A percentile compares a stretch with the other conserved stretches of the same genome.
Conservation (phyloP, 2,113 vertebrate genomes). For the Shinisaurus crocodilurus region DNA sequence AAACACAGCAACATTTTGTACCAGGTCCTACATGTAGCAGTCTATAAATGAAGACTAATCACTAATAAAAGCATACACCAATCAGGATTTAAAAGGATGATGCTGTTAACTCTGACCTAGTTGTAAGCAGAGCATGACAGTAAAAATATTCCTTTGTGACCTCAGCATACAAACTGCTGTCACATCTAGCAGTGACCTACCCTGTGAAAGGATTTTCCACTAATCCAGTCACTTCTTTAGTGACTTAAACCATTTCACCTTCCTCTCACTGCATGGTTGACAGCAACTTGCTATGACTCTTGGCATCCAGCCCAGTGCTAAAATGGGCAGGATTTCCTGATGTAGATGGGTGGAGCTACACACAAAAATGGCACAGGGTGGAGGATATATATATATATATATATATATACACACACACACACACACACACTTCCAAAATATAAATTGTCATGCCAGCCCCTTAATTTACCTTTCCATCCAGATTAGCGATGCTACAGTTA, state of each 20-base stretch:
- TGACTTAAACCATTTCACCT: not conserved
- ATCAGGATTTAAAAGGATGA: not conserved
- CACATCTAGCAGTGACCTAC: not conserved
- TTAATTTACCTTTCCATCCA: conserved; percentile 86
- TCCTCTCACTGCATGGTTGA: not conserved
- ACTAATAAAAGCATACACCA: not conserved
- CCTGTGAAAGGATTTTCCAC: not conserved
- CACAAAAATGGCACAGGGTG: not conserved
- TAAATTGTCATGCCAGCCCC: not conserved
- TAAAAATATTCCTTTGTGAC: not conserved
- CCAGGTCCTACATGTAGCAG: not conserved
- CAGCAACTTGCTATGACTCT: not conserved
- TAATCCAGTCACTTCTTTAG: not conserved
- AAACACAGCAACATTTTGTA: not conserved
- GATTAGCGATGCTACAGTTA: conserved; percentile 92
- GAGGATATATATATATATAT: too few species aligned
- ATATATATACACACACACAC: not conserved
- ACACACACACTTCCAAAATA: not conserved
- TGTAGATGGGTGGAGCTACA: not conserved
- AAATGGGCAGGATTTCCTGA: not conserved
- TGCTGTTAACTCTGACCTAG: not conserved
- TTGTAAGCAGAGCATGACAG: not conserved
- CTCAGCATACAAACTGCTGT: not conserved
- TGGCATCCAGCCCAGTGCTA: not conserved
- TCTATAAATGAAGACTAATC: not conserved